Conservation (phyloP, 2,888 invertebrate species). For the Rotaria macrura region DNA sequence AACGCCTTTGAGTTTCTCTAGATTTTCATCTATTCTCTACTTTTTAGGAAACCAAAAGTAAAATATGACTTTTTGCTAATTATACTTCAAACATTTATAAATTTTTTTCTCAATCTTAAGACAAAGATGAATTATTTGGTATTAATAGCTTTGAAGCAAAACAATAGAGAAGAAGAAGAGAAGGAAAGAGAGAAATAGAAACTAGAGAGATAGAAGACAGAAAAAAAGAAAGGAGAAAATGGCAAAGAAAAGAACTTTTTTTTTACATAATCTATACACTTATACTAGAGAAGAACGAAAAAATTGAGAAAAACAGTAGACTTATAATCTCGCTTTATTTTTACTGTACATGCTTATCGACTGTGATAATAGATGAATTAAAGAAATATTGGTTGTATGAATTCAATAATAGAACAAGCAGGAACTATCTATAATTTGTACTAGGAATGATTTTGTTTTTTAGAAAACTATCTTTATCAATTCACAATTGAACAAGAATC, state of each 20-base stretch:
- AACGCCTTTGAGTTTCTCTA: too few relatives aligned
- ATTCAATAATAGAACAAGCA: too few relatives aligned
- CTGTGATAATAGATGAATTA: background rate
- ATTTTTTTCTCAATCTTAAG: too few relatives aligned
- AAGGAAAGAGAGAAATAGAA: background rate
- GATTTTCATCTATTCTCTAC: too few relatives aligned
- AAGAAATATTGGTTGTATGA: too few relatives aligned
- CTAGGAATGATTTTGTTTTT: background rate
- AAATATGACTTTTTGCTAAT: too few relatives aligned
- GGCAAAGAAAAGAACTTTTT: background rate
- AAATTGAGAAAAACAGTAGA: background rate
- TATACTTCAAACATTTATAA: too few relatives aligned
- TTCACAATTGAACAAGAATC: background rate
- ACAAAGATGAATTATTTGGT: background rate
- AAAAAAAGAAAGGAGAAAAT: background rate
- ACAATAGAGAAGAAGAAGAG: background rate
- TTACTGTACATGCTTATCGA: background rate
- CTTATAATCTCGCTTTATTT: background rate
- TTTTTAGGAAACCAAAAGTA: too few relatives aligned
- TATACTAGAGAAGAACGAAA: background rate
- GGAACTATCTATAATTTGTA: background rate
- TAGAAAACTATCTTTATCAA: background rate
- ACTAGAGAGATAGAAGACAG: background rate
- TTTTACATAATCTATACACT: background rate
- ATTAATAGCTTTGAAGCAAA: background rate